A percentile compares a stretch with the other conserved stretches of the same genome.
Evolutionary conservation across 2,113 vertebrate species (phyloP).

Genomic region (Oxyura jamaicensis): DNA sequence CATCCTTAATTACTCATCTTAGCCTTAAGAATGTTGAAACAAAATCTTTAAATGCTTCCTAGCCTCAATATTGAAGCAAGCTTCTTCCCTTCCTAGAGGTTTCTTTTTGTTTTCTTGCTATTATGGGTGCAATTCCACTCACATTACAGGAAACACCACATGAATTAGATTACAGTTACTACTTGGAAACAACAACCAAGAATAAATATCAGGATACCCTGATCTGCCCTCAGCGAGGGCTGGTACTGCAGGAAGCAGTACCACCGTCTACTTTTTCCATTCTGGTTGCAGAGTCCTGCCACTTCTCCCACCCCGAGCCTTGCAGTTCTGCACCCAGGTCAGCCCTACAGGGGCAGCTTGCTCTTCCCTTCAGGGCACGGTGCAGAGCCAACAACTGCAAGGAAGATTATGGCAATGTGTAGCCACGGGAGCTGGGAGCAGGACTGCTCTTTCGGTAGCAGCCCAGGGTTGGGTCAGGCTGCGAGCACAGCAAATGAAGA

Average conservation of each 20-base stretch:
- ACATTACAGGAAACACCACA: background rate
- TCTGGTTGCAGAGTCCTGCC: background rate
- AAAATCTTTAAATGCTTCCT: background rate
- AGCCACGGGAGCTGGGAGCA: background rate
- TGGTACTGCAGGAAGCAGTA: background rate
- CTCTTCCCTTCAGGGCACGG: background rate
- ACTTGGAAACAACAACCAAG: background rate
- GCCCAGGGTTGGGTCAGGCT: accelerated
- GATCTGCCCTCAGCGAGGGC: too few relatives aligned
- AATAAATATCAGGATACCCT: accelerated
- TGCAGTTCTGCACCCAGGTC: background rate
- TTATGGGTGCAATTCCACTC: background rate
- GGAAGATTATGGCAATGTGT: accelerated
- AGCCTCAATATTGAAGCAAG: background rate
- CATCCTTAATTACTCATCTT: background rate
- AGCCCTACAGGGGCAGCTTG: accelerated
- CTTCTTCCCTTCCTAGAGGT: background rate
- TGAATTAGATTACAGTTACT: background rate
- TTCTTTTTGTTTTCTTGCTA: background rate
- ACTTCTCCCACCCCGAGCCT: background rate
- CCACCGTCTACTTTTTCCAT: background rate
- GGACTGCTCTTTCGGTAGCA: background rate
- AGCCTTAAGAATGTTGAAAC: background rate
- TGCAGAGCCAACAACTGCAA: background rate
- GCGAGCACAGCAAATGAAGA: background rate